Evolutionary conservation across 2,113 vertebrate genomes (phyloP).

Genomic region (Anoplopoma fimbria): DNA sequence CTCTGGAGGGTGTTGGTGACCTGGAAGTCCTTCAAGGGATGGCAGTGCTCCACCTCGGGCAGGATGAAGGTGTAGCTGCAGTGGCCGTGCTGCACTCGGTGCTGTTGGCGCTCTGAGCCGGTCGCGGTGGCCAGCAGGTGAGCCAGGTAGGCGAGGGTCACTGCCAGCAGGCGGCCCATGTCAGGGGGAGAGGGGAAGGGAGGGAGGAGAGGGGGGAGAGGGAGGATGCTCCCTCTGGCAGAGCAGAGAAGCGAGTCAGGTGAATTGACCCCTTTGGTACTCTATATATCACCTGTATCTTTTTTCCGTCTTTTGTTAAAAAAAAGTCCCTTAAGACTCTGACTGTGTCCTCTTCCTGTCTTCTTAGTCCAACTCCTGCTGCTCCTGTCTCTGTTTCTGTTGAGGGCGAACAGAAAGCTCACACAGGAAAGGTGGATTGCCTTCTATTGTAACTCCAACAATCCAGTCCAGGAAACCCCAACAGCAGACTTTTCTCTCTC

Average conservation of each 20-base stretch:
- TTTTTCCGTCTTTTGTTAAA: neutral
- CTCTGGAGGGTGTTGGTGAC: constrained; percentile 86
- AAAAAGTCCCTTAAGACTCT: constrained; percentile 26
- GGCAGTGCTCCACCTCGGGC: constrained; percentile 84
- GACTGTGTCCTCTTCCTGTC: constrained; percentile 19
- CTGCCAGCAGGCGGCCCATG: constrained; percentile 76
- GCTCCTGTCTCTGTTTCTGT: constrained; percentile 36
- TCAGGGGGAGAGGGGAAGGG: constrained; percentile 33
- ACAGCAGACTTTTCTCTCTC: constrained; percentile 52
- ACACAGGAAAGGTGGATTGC: constrained; percentile 65
- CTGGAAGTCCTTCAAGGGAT: constrained; percentile 72
- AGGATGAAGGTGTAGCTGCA: constrained; percentile 89
- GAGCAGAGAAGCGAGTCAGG: constrained; percentile 25
- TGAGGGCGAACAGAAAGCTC: constrained; percentile 49
- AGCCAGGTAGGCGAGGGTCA: constrained; percentile 75
- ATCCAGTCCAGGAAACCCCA: constrained; percentile 72
- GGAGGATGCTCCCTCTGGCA: constrained; percentile 41
- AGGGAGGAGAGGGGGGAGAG: neutral
- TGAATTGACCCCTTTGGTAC: constrained; percentile 1
- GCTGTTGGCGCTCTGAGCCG: constrained; percentile 76
- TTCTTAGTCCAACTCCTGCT: constrained; percentile 49
- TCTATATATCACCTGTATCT: constrained; percentile 9
- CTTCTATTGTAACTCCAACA: constrained; percentile 67
- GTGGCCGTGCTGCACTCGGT: constrained; percentile 84
- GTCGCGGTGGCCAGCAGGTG: constrained; percentile 56